Evolutionary conservation across 2,888 invertebrate genomes (phyloP).

Genomic region (Thecophora atra): DNA sequence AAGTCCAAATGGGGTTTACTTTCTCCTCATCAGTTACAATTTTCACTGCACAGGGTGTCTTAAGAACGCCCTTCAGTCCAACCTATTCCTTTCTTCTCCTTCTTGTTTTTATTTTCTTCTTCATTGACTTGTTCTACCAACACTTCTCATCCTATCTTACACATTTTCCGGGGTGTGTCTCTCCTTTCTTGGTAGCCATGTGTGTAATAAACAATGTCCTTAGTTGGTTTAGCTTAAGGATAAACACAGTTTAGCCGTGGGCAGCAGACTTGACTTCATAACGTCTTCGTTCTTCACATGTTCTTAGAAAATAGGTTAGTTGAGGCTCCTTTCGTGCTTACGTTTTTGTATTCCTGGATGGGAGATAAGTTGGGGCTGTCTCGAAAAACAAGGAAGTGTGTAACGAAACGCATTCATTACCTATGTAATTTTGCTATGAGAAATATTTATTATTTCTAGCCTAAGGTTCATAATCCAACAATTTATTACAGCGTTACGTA

Average conservation of each 20-base stretch:
- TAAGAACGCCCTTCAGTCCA: background rate
- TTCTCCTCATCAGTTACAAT: too few species aligned
- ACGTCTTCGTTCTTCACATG: conserved; percentile 27
- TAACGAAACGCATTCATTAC: conserved; percentile 23
- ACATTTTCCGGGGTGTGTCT: background rate
- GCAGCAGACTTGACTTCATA: conserved; percentile 1
- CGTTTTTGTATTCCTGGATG: conserved; percentile 17
- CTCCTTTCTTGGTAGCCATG: conserved; percentile 8
- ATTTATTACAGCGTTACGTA: too few species aligned
- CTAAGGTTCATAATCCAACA: too few species aligned
- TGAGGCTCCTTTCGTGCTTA: background rate
- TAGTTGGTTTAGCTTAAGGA: conserved; percentile 35
- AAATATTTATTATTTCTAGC: too few species aligned
- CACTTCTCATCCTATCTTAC: background rate
- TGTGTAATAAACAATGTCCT: conserved; percentile 38
- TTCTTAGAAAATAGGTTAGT: conserved; percentile 31
- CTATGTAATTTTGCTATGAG: background rate
- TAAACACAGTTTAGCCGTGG: conserved; percentile 39
- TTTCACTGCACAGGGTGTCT: too few species aligned
- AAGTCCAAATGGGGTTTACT: background rate
- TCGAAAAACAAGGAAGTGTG: background rate
- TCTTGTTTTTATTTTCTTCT: too few species aligned
- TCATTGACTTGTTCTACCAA: background rate
- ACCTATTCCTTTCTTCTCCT: background rate
- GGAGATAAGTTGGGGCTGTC: background rate